A percentile compares a stretch with the other conserved stretches of the same genome.
These are phyloP conservation scores for Callionymus lyra DNA, from an alignment of 2,113 vertebrate species.

Conservation along the genomic window DNA sequence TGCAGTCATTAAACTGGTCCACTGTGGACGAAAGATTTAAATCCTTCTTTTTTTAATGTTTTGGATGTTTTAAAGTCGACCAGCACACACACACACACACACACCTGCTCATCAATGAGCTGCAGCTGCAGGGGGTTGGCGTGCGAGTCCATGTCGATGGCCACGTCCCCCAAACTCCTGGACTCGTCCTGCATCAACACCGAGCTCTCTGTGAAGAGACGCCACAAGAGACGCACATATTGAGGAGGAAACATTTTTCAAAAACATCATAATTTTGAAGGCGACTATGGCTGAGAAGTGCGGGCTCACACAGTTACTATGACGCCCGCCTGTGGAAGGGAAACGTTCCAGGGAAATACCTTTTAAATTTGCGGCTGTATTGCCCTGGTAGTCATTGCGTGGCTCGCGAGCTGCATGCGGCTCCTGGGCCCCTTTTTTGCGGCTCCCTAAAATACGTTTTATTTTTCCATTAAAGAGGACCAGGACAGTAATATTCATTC, in stretches of 20 bases:
- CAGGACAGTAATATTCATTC: conserved; percentile 54
- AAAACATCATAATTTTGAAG: conserved; percentile 13
- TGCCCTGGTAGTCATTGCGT: conserved; percentile 62
- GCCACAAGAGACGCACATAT: conserved; percentile 13
- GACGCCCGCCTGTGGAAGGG: conserved; percentile 47
- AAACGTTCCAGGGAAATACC: conserved; percentile 61
- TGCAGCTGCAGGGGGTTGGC: conserved; percentile 79
- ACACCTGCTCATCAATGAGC: conserved; percentile 85
- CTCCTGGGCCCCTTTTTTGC: conserved; percentile 69
- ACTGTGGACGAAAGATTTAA: too few relatives aligned
- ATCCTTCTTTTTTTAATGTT: too few relatives aligned
- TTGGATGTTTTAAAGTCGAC: too few relatives aligned
- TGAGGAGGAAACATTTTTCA: conserved; percentile 2
- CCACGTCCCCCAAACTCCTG: conserved; percentile 71
- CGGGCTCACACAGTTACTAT: conserved; percentile 42
- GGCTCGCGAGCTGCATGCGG: conserved; percentile 61
- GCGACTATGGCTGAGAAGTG: conserved; percentile 42
- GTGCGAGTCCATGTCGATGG: conserved; percentile 81
- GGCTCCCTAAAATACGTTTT: conserved; percentile 68
- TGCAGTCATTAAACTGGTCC: too few relatives aligned
- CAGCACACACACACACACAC: not conserved
- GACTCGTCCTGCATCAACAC: conserved; percentile 82
- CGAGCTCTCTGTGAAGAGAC: conserved; percentile 62
- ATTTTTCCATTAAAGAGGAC: conserved; percentile 60
- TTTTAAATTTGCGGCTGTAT: conserved; percentile 61